phyloP scores from a whole-genome alignment of 2,888 invertebrate genomes.

The Dryocosmus kuriphilus region DNA sequence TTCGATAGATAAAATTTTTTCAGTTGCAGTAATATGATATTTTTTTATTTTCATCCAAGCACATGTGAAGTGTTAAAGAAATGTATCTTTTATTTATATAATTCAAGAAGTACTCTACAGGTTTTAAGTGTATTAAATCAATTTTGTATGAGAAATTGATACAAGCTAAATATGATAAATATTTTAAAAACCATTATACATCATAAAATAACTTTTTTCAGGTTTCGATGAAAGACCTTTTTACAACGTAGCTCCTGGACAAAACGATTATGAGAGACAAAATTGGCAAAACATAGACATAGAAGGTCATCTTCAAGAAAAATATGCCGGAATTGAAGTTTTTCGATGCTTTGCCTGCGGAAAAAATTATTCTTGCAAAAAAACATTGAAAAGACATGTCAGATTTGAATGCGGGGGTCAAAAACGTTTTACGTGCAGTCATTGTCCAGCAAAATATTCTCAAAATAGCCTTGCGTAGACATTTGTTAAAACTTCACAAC shows the following conservation, averaged over 20 bases:
- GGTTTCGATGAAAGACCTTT: background rate
- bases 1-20: background rate
- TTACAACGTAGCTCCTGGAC: background rate
- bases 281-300: background rate
- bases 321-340: background rate
- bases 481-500: slow-evolving; percentile 63
- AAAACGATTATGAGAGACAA: background rate
- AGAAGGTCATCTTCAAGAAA: background rate
- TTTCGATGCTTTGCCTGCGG: background rate
- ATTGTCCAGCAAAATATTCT: slow-evolving; percentile 83
- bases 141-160: background rate
- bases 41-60: background rate
- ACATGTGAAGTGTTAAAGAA: background rate
- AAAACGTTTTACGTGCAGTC: slow-evolving; percentile 77
- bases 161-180: background rate
- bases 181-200: background rate
- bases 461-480: slow-evolving; percentile 80
- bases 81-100: background rate
- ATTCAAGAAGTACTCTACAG: background rate
- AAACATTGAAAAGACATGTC: background rate
- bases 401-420: slow-evolving; percentile 51
- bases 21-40: background rate
- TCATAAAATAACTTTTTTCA: background rate
- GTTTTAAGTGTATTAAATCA: too few relatives aligned
- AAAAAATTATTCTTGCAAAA: slow-evolving; percentile 3